Base-by-base conservation (phyloP, 2,113 vertebrate genomes). In the Etheostoma spectabile region DNA sequence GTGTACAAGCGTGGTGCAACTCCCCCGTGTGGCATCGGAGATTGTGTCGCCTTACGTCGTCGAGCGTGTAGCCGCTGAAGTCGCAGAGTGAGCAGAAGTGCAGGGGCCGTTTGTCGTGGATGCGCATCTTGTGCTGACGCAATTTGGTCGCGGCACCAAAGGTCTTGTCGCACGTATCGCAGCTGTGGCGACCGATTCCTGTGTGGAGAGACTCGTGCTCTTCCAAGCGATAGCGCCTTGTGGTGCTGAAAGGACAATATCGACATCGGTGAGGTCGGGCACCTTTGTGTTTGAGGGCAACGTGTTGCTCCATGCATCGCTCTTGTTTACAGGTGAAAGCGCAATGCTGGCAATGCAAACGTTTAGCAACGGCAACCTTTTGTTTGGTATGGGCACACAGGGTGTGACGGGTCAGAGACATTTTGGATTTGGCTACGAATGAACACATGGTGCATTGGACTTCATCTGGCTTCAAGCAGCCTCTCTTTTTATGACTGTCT, bases 141-240 rank as follows among this genome's bases (percentile, higher is more conserved):
- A 99, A 88, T 88, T 98, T 99, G 51, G 97, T 96, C 84, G 95
- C 94, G n/a, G 97, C 96, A 24, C 97, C 97, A 0, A 99, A 99
- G 3, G 97, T 98, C 79, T 97, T 97, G 30, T 84, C 65, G 45
- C 98, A 99, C 64, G 91, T 68, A 3, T 92, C 42, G 0, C 98
- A 99, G 66, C 91, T 19, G 15, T 97, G 95, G n/a, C 98, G 96
- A 8, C 98, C 97, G 56, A 97, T 81, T 0, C 98, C 97, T 0
- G 97, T 99, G 91, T 99, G 97, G 71, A 97, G 91, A 48, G 98
- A 98, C 91, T 97, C 95, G 59, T 99, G 98, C 14, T 97, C 97
- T 16, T 97, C 96, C 60, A 99, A 86, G 18, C 97, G 96, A 87
- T 99, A 98, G 21, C 96, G 96, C 2, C 97, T 95, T 0, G 96